phyloP scores from a whole-genome alignment of 1,140 invertebrate genomes.

The Lethocerus indicus region DNA sequence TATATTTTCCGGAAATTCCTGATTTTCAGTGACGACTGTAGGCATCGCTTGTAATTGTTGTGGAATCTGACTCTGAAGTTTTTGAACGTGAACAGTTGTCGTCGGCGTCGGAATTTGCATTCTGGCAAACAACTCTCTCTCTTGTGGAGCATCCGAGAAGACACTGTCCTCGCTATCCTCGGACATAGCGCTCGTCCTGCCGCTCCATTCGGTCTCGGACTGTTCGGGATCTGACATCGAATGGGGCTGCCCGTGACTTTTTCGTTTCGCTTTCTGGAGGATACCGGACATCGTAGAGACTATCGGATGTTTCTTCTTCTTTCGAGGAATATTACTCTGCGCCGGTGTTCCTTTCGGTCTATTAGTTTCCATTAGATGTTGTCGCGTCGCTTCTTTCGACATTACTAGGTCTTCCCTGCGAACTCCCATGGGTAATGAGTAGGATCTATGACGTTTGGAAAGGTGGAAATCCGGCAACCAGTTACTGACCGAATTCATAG shows the following conservation, averaged over 20 bases:
- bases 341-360: conserved; percentile 8
- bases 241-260: conserved; percentile 32
- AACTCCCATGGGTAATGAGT: conserved; percentile 57
- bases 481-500: conserved; percentile 60
- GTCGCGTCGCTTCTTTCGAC: conserved; percentile 11
- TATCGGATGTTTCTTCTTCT: conserved; percentile 59
- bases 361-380: not conserved
- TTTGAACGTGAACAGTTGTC: too few species aligned
- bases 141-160: conserved; percentile 38
- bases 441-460: conserved; percentile 55
- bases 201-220: conserved; percentile 55
- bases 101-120: too few species aligned
- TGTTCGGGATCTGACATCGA: conserved; percentile 60
- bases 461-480: conserved; percentile 60
- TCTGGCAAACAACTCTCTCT: too few species aligned
- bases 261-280: conserved; percentile 56
- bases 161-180: conserved; percentile 50
- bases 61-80: too few species aligned
- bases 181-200: conserved; percentile 38
- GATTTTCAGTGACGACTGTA: too few species aligned
- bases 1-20: not conserved
- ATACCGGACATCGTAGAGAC: conserved; percentile 64
- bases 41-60: too few species aligned
- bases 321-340: conserved; percentile 25
- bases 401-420: conserved; percentile 34